A percentile compares a stretch with the other conserved stretches of the same genome.
These are phyloP conservation scores for Cetonia aurata DNA, from an alignment of 2,888 invertebrate genomes.

Conservation along the genomic window DNA sequence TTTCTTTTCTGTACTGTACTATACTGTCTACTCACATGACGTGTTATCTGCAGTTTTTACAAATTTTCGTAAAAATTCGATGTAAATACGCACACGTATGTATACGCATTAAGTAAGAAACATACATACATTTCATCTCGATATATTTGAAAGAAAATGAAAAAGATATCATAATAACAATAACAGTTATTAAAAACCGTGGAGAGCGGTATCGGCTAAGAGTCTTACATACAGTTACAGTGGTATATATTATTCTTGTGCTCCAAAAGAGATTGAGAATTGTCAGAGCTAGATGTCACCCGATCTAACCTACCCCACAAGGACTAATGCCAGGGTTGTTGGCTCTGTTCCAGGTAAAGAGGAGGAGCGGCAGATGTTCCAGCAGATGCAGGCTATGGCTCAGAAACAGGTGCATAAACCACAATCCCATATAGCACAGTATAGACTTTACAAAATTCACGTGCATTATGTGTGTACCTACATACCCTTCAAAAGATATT, in stretches of 20 bases:
- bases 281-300: slow-evolving; percentile 43
- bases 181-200: slow-evolving; percentile 8
- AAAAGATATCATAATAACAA: slow-evolving; percentile 9
- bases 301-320: slow-evolving; percentile 41
- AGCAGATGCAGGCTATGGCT: slow-evolving; percentile 96
- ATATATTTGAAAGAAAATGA: slow-evolving; percentile 26
- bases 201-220: slow-evolving; percentile 44
- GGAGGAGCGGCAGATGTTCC: slow-evolving; percentile 95
- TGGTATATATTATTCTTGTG: slow-evolving; percentile 45
- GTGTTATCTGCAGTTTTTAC: slow-evolving; percentile 7
- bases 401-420: slow-evolving; percentile 88
- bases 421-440: slow-evolving; percentile 46
- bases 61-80: slow-evolving; percentile 5
- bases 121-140: not conserved
- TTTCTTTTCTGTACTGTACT: slow-evolving; percentile 41
- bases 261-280: slow-evolving; percentile 40
- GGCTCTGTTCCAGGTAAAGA: slow-evolving; percentile 86
- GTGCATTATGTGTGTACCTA: slow-evolving; percentile 1
- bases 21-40: slow-evolving; percentile 28
- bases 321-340: slow-evolving; percentile 63
- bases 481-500: not conserved
- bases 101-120: slow-evolving; percentile 1
- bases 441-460: slow-evolving; percentile 13
- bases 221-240: slow-evolving; percentile 60
- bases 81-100: slow-evolving; percentile 23